A percentile compares a stretch with the other conserved stretches of the same genome.
Conservation (phyloP, 1,140 invertebrate species). For the Tribolium madens region DNA sequence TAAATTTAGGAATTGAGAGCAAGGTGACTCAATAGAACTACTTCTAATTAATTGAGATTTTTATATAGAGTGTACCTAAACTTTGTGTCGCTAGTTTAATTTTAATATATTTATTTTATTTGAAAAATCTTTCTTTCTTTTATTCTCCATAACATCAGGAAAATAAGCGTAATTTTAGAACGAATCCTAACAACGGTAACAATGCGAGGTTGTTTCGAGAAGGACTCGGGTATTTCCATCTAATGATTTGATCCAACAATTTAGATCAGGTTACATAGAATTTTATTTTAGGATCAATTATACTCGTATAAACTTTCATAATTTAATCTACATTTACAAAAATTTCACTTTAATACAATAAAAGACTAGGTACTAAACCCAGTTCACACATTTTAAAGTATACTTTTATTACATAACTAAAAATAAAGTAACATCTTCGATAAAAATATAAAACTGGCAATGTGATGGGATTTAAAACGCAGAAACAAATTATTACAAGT, state of each 20-base stretch:
- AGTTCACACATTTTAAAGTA: no score
- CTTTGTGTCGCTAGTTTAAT: background rate
- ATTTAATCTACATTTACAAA: background rate
- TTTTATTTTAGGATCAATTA: slow-evolving; percentile 17
- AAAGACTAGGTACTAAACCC: no score
- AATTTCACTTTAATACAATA: no score
- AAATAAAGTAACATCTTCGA: no score
- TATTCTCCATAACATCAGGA: background rate
- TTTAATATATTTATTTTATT: background rate
- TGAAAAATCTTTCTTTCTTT: background rate
- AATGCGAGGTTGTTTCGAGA: background rate
- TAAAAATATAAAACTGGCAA: no score
- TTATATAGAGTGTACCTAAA: slow-evolving; percentile 18
- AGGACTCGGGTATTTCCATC: background rate
- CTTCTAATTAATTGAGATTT: slow-evolving; percentile 9
- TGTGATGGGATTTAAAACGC: no score
- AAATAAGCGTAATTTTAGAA: background rate
- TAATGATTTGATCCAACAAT: slow-evolving; percentile 6
- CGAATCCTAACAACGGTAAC: background rate
- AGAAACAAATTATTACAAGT: no score
- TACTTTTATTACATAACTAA: no score
- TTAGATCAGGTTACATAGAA: slow-evolving; percentile 3
- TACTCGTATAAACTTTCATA: background rate
- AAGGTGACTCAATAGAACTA: background rate
- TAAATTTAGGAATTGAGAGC: slow-evolving; percentile 20